phyloP scores from a whole-genome alignment of 92 coral and sea anemone genomes.

The Actinostola sp. region DNA sequence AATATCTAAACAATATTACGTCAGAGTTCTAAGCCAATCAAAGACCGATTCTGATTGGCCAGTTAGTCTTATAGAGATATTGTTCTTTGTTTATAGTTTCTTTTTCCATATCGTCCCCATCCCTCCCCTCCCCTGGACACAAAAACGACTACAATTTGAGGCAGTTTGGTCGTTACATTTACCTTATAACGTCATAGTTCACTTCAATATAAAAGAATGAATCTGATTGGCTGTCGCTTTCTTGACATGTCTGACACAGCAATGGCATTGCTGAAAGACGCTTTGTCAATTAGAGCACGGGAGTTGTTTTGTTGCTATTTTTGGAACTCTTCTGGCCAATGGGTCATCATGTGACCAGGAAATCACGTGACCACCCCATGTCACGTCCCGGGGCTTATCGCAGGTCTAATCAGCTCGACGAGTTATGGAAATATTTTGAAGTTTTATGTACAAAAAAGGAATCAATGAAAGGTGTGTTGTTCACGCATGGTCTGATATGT shows the following conservation, averaged over 20 bases:
- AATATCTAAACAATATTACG: too few species aligned
- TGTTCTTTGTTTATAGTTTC: too few species aligned
- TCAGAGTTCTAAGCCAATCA: too few species aligned
- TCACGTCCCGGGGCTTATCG: not conserved
- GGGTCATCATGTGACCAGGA: conserved; percentile 6
- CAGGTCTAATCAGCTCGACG: too few species aligned
- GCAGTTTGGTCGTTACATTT: too few species aligned
- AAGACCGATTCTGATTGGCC: too few species aligned
- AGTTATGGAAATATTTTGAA: too few species aligned
- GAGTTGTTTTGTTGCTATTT: conserved; percentile 18
- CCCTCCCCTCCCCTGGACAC: too few species aligned
- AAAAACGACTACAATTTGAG: too few species aligned
- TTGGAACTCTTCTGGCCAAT: not conserved
- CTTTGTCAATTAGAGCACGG: not conserved
- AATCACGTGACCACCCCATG: conserved; percentile 18
- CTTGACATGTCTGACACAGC: not conserved
- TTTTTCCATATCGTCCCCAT: too few species aligned
- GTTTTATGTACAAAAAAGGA: conserved; percentile 4
- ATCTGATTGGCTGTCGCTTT: not conserved
- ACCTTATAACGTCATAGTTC: conserved; percentile 3
- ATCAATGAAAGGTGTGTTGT: not conserved
- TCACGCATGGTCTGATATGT: conserved; percentile 19
- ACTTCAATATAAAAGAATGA: not conserved
- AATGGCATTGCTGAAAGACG: not conserved
- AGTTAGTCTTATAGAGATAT: too few species aligned